Conservation (phyloP, 2,113 vertebrate genomes). For the Crotophaga sulcirostris region DNA sequence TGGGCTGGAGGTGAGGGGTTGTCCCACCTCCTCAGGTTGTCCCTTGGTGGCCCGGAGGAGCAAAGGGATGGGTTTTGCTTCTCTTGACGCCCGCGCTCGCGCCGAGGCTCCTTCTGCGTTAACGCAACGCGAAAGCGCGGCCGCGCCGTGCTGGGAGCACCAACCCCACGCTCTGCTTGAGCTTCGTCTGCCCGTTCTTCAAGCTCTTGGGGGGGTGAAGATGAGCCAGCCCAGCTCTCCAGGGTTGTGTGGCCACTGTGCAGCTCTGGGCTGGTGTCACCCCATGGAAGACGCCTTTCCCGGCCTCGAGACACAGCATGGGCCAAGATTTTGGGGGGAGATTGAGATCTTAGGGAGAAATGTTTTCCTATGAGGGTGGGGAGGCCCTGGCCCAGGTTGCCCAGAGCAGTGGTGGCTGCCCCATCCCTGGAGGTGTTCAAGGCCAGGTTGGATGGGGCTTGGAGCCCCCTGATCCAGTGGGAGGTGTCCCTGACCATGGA, state of each 20-base stretch:
- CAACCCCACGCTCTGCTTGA: rapidly evolving
- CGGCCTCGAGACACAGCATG: rapidly evolving
- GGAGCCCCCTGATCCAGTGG: too few relatives aligned
- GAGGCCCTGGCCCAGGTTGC: too few relatives aligned
- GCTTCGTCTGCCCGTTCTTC: neutral
- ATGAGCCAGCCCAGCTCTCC: rapidly evolving
- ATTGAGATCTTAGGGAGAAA: too few relatives aligned
- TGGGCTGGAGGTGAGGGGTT: neutral
- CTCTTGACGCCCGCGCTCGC: too few relatives aligned
- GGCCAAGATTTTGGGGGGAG: neutral
- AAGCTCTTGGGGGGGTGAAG: neutral
- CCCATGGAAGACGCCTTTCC: rapidly evolving
- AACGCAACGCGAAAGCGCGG: neutral
- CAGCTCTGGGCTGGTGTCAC: too few relatives aligned
- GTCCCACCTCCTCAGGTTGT: neutral
- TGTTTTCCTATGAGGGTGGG: too few relatives aligned
- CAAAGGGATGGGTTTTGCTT: too few relatives aligned
- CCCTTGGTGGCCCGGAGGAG: rapidly evolving
- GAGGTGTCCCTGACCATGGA: too few relatives aligned
- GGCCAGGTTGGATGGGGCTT: too few relatives aligned
- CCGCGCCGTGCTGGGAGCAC: rapidly evolving
- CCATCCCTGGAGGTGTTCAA: too few relatives aligned
- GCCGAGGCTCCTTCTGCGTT: constrained; percentile 26
- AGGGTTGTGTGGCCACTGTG: too few relatives aligned
- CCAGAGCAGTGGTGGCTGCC: too few relatives aligned